Evolutionary conservation across 2,113 vertebrate species (phyloP), one percentile per base, ranked within the genome.

Genomic region (Microtus richardsoni): DNA sequence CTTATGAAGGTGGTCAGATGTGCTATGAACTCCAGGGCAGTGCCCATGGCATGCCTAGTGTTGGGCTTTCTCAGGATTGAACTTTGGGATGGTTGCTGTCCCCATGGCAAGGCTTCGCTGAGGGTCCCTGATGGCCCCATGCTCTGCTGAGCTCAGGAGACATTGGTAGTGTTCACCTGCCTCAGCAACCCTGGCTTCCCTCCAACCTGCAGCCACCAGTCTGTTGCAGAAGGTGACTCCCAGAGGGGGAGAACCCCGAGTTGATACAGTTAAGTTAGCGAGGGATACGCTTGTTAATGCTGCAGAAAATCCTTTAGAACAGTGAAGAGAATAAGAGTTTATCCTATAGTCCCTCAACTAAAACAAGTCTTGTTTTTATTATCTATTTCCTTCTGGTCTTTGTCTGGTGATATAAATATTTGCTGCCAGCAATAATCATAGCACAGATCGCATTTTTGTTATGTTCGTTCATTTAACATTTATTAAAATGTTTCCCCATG

Each of bases 301-400:
- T 54, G 10, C 17, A 58, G 19, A 58, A 85, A 49, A 88, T 36
- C 68, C 26, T 75, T 74, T 94, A n/a, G 39, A 84, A 54, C 39
- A 88, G 75, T 62, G 88, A 95, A 94, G 44, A 71, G 71, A 91
- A 94, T 71, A 17, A 39, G 62, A 36, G 64, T 8, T 28, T 62
- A 47, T 90, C 73, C 62, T 77, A 19, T 4, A 36, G 60, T 52
- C 66, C 36, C 21, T 92, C 71, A 78, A 11, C 85, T 62, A 86
- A 82, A 93, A 39, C 75, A 0, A 36, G 33, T 71, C 44, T 39
- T 49, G 2, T 78, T 93, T 94, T 94, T 79, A 93, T 96, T 62
- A 86, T 44, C n/a, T 84, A 0, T 92, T 95, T 96, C 87, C 88
- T 96, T 93, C 93, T 39, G 39, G 84, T 54, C 89, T 96, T 91